Evolutionary conservation across 2,888 invertebrate species (phyloP), one percentile per base, ranked within the genome.

Genomic region (Drosophila pullipes): DNA sequence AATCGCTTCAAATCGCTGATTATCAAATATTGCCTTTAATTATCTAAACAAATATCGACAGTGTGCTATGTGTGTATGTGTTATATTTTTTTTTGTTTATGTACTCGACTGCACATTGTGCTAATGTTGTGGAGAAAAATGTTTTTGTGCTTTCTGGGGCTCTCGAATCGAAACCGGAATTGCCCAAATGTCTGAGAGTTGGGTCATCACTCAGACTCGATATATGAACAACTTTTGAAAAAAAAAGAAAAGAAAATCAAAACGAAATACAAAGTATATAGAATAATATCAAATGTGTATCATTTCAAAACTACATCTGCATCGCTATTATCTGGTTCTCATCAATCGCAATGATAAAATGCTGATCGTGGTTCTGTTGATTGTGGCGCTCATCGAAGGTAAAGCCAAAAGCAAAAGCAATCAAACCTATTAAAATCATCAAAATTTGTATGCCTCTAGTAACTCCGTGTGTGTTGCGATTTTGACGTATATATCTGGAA

Each of bases 341-440:
- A 76, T 81, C 71, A 82, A 82, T 71, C 85, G 90, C 66, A 89
- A 91, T 89, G 92, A 89, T 33, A 92, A 90, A 86, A 92, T 93
- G 91, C 80, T 91, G 83, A 91, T 93, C 81, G 83, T 85, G 37
- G 49, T 92, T 49, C 77, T 93, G 44, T 69, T 91, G 78, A 76
- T 91, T 55, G 81, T 92, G 65, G 81, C 89, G 71, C 84, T 90
- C 37, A 76, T 91, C 50, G 83, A 89, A 93, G 92, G 92, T 93
- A 93, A 83, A 49, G 6, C n/a, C n/a, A 13, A 47, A 44, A 39
- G 13, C 16, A 33, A n/a, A 35, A 22, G 4, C 16, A 9, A 22
- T n/a, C 54, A 54, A 22, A 25, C 28, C 25, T 54, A 63, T 7
- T 52, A 3, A 30, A 67, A 55, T 62, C 30, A 52, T 11, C 28